phyloP scores from a whole-genome alignment of 2,888 invertebrate genomes.

The Subacronicta megacephala region DNA sequence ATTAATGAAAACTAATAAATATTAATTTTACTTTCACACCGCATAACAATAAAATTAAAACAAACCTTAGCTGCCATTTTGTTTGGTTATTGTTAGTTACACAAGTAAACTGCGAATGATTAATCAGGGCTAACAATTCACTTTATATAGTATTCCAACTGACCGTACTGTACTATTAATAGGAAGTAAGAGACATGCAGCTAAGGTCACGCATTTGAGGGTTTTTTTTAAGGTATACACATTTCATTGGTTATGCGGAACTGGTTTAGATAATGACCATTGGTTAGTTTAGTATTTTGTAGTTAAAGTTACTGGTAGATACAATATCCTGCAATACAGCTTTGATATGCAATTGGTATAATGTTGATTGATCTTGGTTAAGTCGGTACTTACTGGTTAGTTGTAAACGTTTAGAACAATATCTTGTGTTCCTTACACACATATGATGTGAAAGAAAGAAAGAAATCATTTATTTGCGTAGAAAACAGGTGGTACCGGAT shows the following conservation, averaged over 20 bases:
- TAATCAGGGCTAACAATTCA: slow-evolving; percentile 70
- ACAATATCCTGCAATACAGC: background rate
- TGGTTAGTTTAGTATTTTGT: slow-evolving; percentile 12
- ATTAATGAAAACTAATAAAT: too few species aligned
- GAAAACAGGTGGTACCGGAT: too few species aligned
- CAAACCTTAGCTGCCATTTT: slow-evolving; percentile 87
- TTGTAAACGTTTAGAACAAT: too few species aligned
- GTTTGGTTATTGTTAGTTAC: slow-evolving; percentile 78
- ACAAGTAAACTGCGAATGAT: slow-evolving; percentile 85
- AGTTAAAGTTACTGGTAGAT: background rate
- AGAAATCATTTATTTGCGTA: too few species aligned
- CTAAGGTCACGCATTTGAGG: slow-evolving; percentile 79
- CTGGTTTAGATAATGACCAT: slow-evolving; percentile 57
- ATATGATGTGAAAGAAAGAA: too few species aligned
- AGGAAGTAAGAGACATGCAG: slow-evolving; percentile 83
- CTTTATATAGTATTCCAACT: slow-evolving; percentile 78
- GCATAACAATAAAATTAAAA: slow-evolving; percentile 33
- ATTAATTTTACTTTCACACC: too few species aligned
- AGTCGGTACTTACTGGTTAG: too few species aligned
- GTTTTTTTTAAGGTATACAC: slow-evolving; percentile 80
- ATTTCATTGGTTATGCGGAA: slow-evolving; percentile 84
- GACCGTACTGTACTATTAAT: slow-evolving; percentile 79
- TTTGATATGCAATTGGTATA: background rate
- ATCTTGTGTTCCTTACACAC: too few species aligned
- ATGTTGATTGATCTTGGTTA: background rate